These are phyloP conservation scores for Hymenopus coronatus DNA, from an alignment of 2,888 invertebrate species.

Conservation along the genomic window DNA sequence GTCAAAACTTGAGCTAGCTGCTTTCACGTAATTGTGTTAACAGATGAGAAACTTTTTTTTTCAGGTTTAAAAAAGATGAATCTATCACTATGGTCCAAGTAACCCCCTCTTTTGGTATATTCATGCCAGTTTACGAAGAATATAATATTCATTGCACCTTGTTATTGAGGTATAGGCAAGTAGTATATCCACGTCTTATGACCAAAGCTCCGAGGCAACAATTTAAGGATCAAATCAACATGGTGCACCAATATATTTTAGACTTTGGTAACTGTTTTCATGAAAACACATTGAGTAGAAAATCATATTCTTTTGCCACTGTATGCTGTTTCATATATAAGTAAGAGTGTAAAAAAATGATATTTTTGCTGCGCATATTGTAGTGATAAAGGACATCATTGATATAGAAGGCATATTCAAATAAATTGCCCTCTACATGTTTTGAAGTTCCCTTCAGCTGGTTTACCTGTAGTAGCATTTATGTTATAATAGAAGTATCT, in stretches of 20 bases:
- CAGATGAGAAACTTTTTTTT: neutral
- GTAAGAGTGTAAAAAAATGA: too few relatives aligned
- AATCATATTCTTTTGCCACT: too few relatives aligned
- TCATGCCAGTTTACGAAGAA: constrained; percentile 40
- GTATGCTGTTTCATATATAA: too few relatives aligned
- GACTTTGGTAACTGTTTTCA: constrained; percentile 1
- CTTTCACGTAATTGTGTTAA: too few relatives aligned
- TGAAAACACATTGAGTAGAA: neutral
- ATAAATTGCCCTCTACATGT: too few relatives aligned
- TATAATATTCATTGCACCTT: constrained; percentile 41
- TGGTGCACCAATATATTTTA: neutral
- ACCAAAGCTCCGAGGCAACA: neutral
- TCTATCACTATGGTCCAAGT: constrained; percentile 36
- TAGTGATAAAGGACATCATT: too few relatives aligned
- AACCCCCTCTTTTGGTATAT: constrained; percentile 43
- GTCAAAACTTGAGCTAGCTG: too few relatives aligned
- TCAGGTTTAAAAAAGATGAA: neutral
- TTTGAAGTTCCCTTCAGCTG: too few relatives aligned
- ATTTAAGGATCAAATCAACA: neutral
- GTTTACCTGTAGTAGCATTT: too few relatives aligned
- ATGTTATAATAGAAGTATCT: too few relatives aligned
- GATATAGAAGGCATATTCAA: too few relatives aligned
- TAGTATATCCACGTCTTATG: neutral
- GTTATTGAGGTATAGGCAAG: constrained; percentile 37
- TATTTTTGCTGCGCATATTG: too few relatives aligned